Base-by-base conservation (phyloP, 2,888 invertebrate species). In the Agriopis marginaria region DNA sequence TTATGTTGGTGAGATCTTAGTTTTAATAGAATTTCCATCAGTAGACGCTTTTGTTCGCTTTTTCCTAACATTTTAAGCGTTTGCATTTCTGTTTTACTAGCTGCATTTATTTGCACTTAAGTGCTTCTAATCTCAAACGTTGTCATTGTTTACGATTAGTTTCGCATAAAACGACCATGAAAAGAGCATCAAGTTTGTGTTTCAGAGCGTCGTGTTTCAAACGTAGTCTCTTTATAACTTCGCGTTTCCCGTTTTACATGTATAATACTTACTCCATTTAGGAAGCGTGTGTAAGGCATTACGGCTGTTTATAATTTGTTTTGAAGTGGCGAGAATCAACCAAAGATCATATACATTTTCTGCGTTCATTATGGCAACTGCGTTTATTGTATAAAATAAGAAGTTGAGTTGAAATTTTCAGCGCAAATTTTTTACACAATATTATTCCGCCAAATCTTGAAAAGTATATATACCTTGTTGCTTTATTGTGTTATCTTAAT, bases 121-220 rank as follows among this genome's bases (percentile, higher is more conserved):
- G 75, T 79, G 79, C 79, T 81, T 70, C 72, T 58, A 73, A 79
- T 74, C 70, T 76, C 68, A 70, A 84, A 78, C 68, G 69, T 77
- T 78, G 73, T 82, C 79, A 76, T 84, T 76, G 80, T 78, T 82
- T 75, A 75, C 81, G 81, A 86, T 86, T 83, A 83, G 80, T 82
- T 84, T 81, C 73, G 68, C 79, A 79, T 81, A 80, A 84, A 86
- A 79, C 75, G 77, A 66, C 75, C 79, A 82, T 85, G 81, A 85
- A 84, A 82, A 78, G 78, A 76, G 74, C 82, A 83, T 84, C 71
- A 81, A 81, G 81, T 82, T 32, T 76, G 78, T 82, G 78, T 82
- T 83, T 78, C 83, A 82, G 82, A 83, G 82, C 78, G 79, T 76
- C 64, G 53, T 51, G 61, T 59, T 14, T 58, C n/a, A 58, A 51